phyloP scores from a whole-genome alignment of 1,140 invertebrate genomes.

The Aphelenchoides fujianensis region DNA sequence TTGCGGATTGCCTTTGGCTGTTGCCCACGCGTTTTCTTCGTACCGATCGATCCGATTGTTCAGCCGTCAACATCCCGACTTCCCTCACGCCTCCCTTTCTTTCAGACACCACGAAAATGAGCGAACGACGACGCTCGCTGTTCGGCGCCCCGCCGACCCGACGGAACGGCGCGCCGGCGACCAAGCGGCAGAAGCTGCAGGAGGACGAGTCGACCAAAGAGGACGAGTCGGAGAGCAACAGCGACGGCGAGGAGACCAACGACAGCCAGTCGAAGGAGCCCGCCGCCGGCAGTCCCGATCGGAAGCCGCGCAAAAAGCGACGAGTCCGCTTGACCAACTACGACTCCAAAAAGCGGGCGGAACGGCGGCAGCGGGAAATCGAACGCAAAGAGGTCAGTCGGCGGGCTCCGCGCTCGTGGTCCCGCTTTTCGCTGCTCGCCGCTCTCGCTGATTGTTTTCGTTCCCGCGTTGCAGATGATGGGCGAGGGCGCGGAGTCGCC shows the following conservation, averaged over 20 bases:
- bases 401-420: neutral
- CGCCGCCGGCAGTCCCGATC: slow-evolving; percentile 13
- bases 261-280: slow-evolving; percentile 10
- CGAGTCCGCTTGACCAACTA: slow-evolving; percentile 20
- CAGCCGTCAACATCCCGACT: too few relatives aligned
- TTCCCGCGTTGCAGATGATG: neutral
- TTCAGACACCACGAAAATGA: too few relatives aligned
- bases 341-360: slow-evolving; percentile 35
- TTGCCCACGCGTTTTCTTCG: too few relatives aligned
- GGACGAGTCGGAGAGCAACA: slow-evolving; percentile 25
- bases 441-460: neutral
- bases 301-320: slow-evolving; percentile 28
- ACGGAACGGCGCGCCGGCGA: neutral
- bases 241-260: slow-evolving; percentile 17
- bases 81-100: too few relatives aligned
- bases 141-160: slow-evolving; percentile 7
- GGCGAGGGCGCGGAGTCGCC: slow-evolving; percentile 1
- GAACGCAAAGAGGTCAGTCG: slow-evolving; percentile 23
- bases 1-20: too few relatives aligned
- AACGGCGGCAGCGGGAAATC: slow-evolving; percentile 29
- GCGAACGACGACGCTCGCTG: slow-evolving; percentile 20
- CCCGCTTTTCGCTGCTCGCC: neutral
- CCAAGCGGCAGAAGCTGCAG: neutral
- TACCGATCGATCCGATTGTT: too few relatives aligned
- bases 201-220: slow-evolving; percentile 10